Percentiles rank a stretch among this genome's conserved stretches.
phyloP scores from a whole-genome alignment of 2,797 vertebrate species.

The Aselliscus stoliczkanus region DNA sequence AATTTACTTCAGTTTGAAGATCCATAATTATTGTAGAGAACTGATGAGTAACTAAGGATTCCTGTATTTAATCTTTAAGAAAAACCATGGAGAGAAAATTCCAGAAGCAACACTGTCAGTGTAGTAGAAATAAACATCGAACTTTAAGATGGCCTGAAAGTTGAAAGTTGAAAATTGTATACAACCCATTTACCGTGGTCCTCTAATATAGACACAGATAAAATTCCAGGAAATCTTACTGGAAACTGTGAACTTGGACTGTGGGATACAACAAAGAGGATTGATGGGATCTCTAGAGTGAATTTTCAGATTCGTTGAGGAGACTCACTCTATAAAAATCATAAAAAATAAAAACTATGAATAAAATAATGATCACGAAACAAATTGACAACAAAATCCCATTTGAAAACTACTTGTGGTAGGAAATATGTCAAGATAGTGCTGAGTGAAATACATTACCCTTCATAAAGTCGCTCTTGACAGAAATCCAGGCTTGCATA shows the following conservation, averaged over 20 bases:
- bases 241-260: background rate
- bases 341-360: background rate
- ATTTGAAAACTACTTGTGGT: background rate
- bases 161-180: background rate
- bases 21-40: background rate
- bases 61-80: background rate
- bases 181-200: background rate
- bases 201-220: background rate
- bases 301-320: background rate
- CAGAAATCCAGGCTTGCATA: background rate
- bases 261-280: background rate
- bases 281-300: background rate
- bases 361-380: background rate
- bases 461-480: conserved; percentile 30
- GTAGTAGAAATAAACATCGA: conserved; percentile 21
- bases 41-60: background rate
- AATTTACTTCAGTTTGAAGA: background rate
- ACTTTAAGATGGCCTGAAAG: background rate
- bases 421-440: background rate
- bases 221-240: conserved; percentile 48
- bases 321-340: background rate
- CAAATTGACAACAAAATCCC: background rate
- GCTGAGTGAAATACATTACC: conserved; percentile 30
- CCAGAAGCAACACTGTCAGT: conserved; percentile 17
- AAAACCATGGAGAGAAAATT: background rate